Percentiles rank a stretch among this genome's conserved stretches.
Evolutionary conservation across 2,797 vertebrate species (phyloP).

Genomic region (Chelon labrosus): DNA sequence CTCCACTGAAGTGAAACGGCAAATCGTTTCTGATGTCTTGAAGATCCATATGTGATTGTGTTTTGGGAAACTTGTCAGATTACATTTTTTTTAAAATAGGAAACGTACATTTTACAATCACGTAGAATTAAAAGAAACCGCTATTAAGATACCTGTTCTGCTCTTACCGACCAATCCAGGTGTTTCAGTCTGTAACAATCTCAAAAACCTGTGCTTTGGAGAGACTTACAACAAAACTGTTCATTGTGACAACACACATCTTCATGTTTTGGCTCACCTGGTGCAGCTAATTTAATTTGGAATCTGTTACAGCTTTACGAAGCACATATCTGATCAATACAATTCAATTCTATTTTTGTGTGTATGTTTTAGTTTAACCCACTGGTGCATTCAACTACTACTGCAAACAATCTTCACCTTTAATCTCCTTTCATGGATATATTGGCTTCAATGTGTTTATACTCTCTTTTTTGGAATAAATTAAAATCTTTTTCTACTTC

Average conservation of each 20-base stretch:
- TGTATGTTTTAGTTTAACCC: slow-evolving; percentile 20
- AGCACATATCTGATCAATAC: slow-evolving; percentile 8
- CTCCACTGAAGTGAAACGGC: not conserved
- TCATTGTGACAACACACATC: not conserved
- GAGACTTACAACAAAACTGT: not conserved
- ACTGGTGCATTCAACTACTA: slow-evolving; percentile 28
- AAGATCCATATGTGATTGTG: not conserved
- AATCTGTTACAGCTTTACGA: slow-evolving; percentile 5
- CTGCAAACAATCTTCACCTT: slow-evolving; percentile 28
- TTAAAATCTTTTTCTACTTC: slow-evolving; percentile 66
- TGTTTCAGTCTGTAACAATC: slow-evolving; percentile 44
- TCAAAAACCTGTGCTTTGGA: not conserved
- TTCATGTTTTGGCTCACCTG: not conserved
- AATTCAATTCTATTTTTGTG: slow-evolving; percentile 3
- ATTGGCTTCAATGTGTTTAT: slow-evolving; percentile 43
- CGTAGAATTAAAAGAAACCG: slow-evolving; percentile 3
- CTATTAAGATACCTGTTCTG: not conserved
- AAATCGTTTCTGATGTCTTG: slow-evolving; percentile 14
- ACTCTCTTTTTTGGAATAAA: slow-evolving; percentile 61
- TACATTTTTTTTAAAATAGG: not conserved
- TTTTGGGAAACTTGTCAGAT: slow-evolving; percentile 2
- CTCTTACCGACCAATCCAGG: slow-evolving; percentile 30
- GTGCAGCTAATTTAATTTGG: not conserved
- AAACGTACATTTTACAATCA: slow-evolving; percentile 30
- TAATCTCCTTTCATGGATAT: slow-evolving; percentile 27